Conservation (phyloP, 2,888 invertebrate species). For the Noctua fimbriata region DNA sequence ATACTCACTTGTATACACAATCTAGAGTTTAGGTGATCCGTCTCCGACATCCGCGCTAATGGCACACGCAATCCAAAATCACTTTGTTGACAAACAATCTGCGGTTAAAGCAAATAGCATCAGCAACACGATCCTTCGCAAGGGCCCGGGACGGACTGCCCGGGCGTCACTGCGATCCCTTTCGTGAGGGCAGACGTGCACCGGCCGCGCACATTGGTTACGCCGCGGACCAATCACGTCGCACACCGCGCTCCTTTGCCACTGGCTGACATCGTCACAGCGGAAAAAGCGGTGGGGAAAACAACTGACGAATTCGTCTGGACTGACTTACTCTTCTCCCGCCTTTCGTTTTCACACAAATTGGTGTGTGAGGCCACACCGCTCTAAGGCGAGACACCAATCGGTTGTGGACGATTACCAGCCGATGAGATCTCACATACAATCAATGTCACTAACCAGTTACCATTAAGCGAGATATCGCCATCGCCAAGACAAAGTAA, state of each 20-base stretch:
- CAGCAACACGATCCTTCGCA: slow-evolving; percentile 80
- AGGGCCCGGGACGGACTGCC: slow-evolving; percentile 86
- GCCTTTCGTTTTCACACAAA: slow-evolving; percentile 80
- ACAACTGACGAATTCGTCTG: slow-evolving; percentile 80
- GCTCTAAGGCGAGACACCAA: slow-evolving; percentile 79
- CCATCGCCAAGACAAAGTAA: not conserved
- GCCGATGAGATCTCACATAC: slow-evolving; percentile 58
- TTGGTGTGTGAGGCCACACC: slow-evolving; percentile 81
- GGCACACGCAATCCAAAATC: slow-evolving; percentile 76
- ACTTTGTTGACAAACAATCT: slow-evolving; percentile 80
- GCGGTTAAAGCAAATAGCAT: slow-evolving; percentile 76
- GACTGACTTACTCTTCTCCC: slow-evolving; percentile 75
- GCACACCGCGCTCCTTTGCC: slow-evolving; percentile 73
- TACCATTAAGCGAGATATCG: slow-evolving; percentile 15
- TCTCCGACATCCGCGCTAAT: slow-evolving; percentile 72
- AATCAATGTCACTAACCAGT: slow-evolving; percentile 57
- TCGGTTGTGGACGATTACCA: slow-evolving; percentile 74
- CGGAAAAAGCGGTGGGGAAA: slow-evolving; percentile 86
- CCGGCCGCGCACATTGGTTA: slow-evolving; percentile 80
- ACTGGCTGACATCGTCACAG: slow-evolving; percentile 76
- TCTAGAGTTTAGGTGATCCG: slow-evolving; percentile 72
- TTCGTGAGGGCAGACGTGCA: slow-evolving; percentile 81
- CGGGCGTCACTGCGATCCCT: slow-evolving; percentile 78
- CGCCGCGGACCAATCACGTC: slow-evolving; percentile 77
- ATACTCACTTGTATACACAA: slow-evolving; percentile 84